Base-by-base conservation (phyloP, 2,113 vertebrate species). In the Mesoclemmys tuberculata region DNA sequence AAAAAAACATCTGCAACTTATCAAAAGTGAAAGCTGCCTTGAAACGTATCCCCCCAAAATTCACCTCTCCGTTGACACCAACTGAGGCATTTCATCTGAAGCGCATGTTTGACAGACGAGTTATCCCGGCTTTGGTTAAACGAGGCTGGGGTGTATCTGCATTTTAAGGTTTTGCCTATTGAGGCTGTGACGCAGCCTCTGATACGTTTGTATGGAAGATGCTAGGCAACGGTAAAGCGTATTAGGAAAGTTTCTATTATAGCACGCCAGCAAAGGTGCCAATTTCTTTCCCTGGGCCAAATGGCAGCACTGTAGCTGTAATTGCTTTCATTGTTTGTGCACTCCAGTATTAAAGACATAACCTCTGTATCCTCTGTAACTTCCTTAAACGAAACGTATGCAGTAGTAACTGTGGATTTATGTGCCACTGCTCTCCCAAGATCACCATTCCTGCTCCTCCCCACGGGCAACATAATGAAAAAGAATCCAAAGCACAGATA, bases 201-300 rank as follows among this genome's bases (percentile, higher is more conserved):
- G 8, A 49, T 84, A 85, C 24, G 54, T 93, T 89, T 55, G 7
- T 74, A 44, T 11, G 49, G 49, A 24, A 90, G 38, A 38, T 89
- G 80, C 46, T 87, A 86, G 52, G 8, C 26, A 93, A 95, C 56
- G 56, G 35, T 46, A 64, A 92, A 93, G 92, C 85, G 7, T 61
- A 86, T 93, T 86, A 84, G 46, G 24, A 93, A 94, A 86, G 84
- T 93, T 92, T 94, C 93, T 84, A 80, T 87, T 56, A 71, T 35
- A 13, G 2, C 46, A 74, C 80, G 7, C 1, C 94, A 89, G 80
- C 92, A 92, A 90, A 75, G 74, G 74, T 46, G 74, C 41, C 7
- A 24, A 44, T 46, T 77, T 46, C 74, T 77, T 77, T 46, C 22
- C 41, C 41, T 77, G 24, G 12, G 41, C 74, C 41, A 77, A 77